A percentile compares a stretch with the other conserved stretches of the same genome.
These are phyloP conservation scores for Thaleichthys pacificus DNA, from an alignment of 2,797 vertebrate species.

Conservation along the genomic window DNA sequence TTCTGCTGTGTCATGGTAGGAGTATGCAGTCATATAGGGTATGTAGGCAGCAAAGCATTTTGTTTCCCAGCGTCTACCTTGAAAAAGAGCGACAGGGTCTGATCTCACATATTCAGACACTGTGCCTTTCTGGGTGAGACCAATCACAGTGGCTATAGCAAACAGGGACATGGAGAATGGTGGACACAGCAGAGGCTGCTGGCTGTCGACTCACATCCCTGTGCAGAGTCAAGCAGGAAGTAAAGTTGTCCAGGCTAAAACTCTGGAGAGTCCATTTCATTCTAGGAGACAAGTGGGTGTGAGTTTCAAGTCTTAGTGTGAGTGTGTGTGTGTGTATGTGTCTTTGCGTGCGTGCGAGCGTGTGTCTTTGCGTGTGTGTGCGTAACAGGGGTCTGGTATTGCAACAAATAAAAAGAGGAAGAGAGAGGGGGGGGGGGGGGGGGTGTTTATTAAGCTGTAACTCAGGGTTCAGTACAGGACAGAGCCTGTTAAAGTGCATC, in stretches of 20 bases:
- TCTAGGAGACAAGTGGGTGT: too few relatives aligned
- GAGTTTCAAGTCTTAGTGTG: too few relatives aligned
- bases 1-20: conserved; percentile 24
- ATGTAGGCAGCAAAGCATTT: conserved; percentile 6
- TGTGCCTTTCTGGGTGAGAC: conserved; percentile 28
- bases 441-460: conserved; percentile 2
- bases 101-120: conserved; percentile 22
- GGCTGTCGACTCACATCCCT: conserved; percentile 47
- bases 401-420: not conserved
- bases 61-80: not conserved
- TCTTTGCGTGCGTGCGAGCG: too few relatives aligned
- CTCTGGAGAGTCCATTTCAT: not conserved
- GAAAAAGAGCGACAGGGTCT: conserved; percentile 23
- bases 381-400: not conserved
- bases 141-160: not conserved
- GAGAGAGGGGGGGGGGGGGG: not conserved
- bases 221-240: conserved; percentile 43
- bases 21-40: conserved; percentile 22
- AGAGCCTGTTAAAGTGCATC: not conserved
- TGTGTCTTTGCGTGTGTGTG: not conserved
- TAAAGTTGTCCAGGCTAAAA: conserved; percentile 52
- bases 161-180: not conserved
- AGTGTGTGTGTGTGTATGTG: not conserved
- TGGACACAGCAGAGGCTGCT: not conserved
- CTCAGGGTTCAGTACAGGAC: not conserved